These are phyloP conservation scores for Plutomurus gul DNA, from an alignment of 1,140 invertebrate genomes.

Conservation along the genomic window DNA sequence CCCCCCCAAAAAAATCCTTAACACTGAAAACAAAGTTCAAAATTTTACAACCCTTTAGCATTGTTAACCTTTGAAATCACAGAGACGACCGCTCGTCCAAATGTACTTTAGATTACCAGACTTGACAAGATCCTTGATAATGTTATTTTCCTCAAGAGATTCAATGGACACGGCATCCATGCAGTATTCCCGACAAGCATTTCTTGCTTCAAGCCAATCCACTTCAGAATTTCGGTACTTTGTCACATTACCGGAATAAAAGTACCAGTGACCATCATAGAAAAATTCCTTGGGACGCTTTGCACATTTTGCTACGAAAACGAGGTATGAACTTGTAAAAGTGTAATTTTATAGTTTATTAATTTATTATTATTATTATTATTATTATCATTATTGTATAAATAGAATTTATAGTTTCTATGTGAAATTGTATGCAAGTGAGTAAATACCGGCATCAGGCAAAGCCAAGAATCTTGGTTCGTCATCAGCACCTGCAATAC, in stretches of 20 bases:
- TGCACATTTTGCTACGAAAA: constrained; percentile 48
- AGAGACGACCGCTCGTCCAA: constrained; percentile 86
- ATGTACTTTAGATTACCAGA: constrained; percentile 71
- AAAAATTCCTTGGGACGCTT: constrained; percentile 81
- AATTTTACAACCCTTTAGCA: too few relatives aligned
- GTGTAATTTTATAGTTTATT: background rate
- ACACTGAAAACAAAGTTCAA: too few relatives aligned
- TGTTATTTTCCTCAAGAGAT: constrained; percentile 85
- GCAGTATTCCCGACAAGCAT: constrained; percentile 86
- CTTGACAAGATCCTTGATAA: constrained; percentile 82
- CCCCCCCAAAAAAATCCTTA: too few relatives aligned
- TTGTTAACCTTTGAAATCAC: constrained; percentile 79
- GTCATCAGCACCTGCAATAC: constrained; percentile 35
- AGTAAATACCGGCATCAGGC: constrained; percentile 47
- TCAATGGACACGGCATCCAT: constrained; percentile 89
- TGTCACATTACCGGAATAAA: constrained; percentile 81
- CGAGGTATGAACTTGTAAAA: background rate
- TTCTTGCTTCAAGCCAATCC: constrained; percentile 87
- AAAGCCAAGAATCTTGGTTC: constrained; percentile 48
- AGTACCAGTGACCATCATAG: constrained; percentile 84
- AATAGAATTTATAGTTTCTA: background rate
- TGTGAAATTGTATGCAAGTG: background rate
- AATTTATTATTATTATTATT: background rate
- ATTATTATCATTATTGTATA: too few relatives aligned
- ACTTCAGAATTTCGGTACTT: constrained; percentile 75